Conservation (phyloP, 2,888 invertebrate species). For the Clusia tigrina region DNA sequence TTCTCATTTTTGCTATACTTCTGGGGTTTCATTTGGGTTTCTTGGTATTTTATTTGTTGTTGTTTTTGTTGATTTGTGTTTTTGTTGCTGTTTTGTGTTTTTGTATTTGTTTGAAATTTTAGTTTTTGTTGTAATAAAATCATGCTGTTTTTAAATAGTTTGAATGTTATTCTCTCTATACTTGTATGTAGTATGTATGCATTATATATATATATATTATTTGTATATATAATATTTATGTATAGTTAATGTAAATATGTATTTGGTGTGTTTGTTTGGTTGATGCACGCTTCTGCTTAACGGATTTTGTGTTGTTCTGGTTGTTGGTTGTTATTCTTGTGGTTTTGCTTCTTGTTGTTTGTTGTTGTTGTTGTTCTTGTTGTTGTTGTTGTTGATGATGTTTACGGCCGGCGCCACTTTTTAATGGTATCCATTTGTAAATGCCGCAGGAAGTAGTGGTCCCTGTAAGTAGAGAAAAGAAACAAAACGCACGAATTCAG, state of each 20-base stretch:
- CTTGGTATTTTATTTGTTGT: background rate
- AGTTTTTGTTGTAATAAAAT: slow-evolving; percentile 50
- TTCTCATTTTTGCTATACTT: too few species aligned
- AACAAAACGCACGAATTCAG: slow-evolving; percentile 28
- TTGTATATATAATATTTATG: slow-evolving; percentile 27
- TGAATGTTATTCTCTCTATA: slow-evolving; percentile 30
- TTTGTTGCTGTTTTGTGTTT: slow-evolving; percentile 37
- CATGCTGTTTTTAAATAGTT: slow-evolving; percentile 39
- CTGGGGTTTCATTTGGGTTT: background rate
- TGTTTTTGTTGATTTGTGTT: too few species aligned
- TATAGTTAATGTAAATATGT: slow-evolving; percentile 39
- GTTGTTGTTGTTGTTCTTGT: slow-evolving; percentile 41
- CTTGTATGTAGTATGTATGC: slow-evolving; percentile 19
- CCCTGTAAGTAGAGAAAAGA: slow-evolving; percentile 71
- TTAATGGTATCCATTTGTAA: slow-evolving; percentile 97
- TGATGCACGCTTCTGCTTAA: slow-evolving; percentile 33
- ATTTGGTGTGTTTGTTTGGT: slow-evolving; percentile 35
- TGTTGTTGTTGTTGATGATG: slow-evolving; percentile 51
- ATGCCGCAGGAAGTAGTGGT: slow-evolving; percentile 96
- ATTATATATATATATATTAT: slow-evolving; percentile 26
- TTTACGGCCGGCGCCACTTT: slow-evolving; percentile 54
- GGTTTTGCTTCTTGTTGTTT: too few species aligned
- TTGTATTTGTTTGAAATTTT: slow-evolving; percentile 29
- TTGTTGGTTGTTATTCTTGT: too few species aligned
- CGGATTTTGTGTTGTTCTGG: slow-evolving; percentile 39